Base-by-base conservation (phyloP, 2,888 invertebrate species). In the Chelonus formosanus region DNA sequence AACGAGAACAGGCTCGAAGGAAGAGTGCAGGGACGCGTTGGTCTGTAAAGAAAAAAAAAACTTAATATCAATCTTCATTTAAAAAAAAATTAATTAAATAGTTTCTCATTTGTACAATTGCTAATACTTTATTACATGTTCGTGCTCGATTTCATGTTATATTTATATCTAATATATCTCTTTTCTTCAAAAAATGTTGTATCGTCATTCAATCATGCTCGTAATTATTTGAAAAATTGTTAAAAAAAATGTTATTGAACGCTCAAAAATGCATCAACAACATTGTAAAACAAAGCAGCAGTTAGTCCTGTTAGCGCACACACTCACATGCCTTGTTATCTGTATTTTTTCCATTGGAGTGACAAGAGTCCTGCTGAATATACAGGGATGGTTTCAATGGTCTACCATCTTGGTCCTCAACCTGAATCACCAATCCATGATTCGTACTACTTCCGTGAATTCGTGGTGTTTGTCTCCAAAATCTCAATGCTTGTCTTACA, bases 391-490 rank as follows among this genome's bases (percentile, higher is more conserved):
- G 86, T 67, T 85, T 85, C 60, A 88, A 75, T 1, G 85, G 77
- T 66, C 83, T 84, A 4, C 87, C 87, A 60, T 88, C 88, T 77
- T 89, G 88, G 77, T 89, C 88, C 78, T 89, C 89, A 32, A 89
- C 88, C 72, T 87, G 85, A n/a, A 89, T 83, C 8, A 86, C 86
- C 66, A 89, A 74, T 1, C 87, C 89, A 60, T 84, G 82, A 71
- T 83, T 83, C 1, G 43, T 48, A 60, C 73, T 75, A 65, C 60
- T 70, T 50, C 67, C 67, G 60, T 74, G 74, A 52, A 69, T 72
- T 69, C 73, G 69, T 5, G 71, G 66, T 68, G 70, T 76, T 43
- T 76, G 72, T 63, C 79, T 73, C 84, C 84, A 84, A 63, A 77
- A 80, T 68, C 78, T 77, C 55, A 82, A 70, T 4, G 77, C 77